phyloP scores from a whole-genome alignment of 2,113 vertebrate genomes.

The Triplophysa dalaica region DNA sequence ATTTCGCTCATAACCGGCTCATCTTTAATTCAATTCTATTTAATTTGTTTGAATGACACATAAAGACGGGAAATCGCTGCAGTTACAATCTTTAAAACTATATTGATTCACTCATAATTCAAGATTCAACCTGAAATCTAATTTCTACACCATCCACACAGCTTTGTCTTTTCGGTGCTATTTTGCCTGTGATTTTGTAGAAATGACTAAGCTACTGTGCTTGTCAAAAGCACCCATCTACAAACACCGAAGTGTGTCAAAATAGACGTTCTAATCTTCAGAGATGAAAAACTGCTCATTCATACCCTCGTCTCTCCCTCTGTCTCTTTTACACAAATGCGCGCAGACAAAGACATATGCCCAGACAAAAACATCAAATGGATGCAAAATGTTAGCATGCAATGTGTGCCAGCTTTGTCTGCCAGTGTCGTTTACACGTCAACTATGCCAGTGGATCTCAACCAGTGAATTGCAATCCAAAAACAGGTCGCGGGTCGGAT shows the following conservation, averaged over 20 bases:
- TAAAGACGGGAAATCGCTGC: no score
- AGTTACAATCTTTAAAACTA: no score
- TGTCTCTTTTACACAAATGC: not conserved
- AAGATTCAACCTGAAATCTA: conserved; percentile 21
- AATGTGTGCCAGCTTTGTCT: conserved; percentile 20
- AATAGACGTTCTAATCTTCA: conserved; percentile 22
- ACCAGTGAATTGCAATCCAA: not conserved
- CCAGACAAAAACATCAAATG: conserved; percentile 43
- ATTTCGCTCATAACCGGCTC: not conserved
- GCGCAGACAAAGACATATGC: conserved; percentile 20
- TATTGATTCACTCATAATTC: not conserved
- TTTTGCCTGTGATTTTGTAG: not conserved
- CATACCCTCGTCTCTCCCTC: not conserved
- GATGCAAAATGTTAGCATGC: not conserved
- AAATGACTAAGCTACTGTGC: conserved; percentile 19
- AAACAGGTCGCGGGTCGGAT: not conserved
- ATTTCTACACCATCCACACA: not conserved
- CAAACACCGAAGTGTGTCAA: conserved; percentile 32
- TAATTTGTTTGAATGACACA: no score
- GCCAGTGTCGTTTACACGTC: conserved; percentile 16
- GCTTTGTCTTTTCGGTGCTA: not conserved
- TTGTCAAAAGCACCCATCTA: conserved; percentile 24
- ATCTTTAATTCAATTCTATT: no score
- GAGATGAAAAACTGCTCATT: conserved; percentile 27
- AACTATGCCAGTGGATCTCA: conserved; percentile 8